These are phyloP conservation scores for Oncorhynchus masou DNA, from an alignment of 2,113 vertebrate species.

Conservation along the genomic window DNA sequence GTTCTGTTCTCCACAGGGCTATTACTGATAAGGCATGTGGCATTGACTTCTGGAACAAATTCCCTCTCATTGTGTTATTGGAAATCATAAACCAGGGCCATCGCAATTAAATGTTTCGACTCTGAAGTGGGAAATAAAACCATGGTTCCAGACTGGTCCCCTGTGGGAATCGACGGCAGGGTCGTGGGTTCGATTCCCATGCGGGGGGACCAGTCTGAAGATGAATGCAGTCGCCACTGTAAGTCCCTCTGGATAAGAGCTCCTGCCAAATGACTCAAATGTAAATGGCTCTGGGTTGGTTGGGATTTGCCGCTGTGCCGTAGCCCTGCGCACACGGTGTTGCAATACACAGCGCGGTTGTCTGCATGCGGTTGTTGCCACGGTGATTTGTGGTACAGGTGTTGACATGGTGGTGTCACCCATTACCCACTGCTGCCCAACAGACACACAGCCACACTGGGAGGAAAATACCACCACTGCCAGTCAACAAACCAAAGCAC, in stretches of 20 bases:
- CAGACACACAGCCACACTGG: too few species aligned
- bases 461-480: neutral
- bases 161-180: too few species aligned
- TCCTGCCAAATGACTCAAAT: too few species aligned
- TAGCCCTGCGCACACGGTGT: conserved; percentile 19
- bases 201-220: too few species aligned
- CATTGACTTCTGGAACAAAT: conserved; percentile 16
- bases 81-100: conserved; percentile 39
- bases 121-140: conserved; percentile 47
- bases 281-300: conserved; percentile 4
- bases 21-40: conserved; percentile 1
- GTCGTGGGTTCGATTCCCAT: too few species aligned
- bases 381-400: neutral
- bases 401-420: conserved; percentile 44
- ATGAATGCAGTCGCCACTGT: too few species aligned
- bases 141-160: conserved; percentile 45
- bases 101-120: conserved; percentile 42
- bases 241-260: too few species aligned
- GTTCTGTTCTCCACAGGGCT: neutral
- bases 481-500: neutral
- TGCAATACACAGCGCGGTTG: conserved; percentile 9
- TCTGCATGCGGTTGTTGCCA: conserved; percentile 28
- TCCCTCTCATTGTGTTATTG: conserved; percentile 14
- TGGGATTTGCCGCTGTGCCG: conserved; percentile 1
- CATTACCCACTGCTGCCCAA: neutral